These are phyloP conservation scores for Himantopus leucocephalus DNA, from an alignment of 2,113 vertebrate genomes.

Conservation along the genomic window DNA sequence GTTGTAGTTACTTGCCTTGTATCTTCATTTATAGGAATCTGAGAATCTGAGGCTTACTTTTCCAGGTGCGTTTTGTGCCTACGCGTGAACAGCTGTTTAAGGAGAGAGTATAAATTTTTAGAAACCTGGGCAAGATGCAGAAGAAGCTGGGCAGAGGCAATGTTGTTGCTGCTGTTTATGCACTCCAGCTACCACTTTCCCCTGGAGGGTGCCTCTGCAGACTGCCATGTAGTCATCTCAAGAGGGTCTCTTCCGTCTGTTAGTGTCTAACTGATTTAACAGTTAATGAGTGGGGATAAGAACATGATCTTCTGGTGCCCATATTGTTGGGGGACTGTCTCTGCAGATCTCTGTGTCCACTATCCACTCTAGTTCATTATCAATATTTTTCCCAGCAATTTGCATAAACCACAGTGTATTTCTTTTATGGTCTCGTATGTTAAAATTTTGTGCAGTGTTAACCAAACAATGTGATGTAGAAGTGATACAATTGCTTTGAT, in stretches of 20 bases:
- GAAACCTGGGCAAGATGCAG: background rate
- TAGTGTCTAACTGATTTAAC: background rate
- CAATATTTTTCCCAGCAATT: background rate
- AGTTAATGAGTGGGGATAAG: background rate
- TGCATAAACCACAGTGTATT: background rate
- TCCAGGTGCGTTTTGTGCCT: background rate
- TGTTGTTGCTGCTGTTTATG: background rate
- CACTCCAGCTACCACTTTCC: background rate
- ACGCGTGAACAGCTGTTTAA: background rate
- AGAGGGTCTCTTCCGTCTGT: background rate
- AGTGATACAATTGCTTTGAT: background rate
- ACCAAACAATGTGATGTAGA: background rate
- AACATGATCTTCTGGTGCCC: background rate
- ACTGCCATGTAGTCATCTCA: background rate
- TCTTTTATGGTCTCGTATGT: background rate
- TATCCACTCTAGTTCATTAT: background rate
- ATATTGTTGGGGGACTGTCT: background rate
- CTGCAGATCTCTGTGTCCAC: background rate
- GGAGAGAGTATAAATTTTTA: background rate
- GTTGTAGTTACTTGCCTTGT: background rate
- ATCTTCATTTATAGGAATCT: background rate
- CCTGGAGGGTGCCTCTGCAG: background rate
- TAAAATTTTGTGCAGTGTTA: background rate
- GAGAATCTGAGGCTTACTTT: background rate
- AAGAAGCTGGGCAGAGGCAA: slow-evolving; percentile 11